phyloP scores from a whole-genome alignment of 2,888 invertebrate species.

The Nesidiocoris tenuis region DNA sequence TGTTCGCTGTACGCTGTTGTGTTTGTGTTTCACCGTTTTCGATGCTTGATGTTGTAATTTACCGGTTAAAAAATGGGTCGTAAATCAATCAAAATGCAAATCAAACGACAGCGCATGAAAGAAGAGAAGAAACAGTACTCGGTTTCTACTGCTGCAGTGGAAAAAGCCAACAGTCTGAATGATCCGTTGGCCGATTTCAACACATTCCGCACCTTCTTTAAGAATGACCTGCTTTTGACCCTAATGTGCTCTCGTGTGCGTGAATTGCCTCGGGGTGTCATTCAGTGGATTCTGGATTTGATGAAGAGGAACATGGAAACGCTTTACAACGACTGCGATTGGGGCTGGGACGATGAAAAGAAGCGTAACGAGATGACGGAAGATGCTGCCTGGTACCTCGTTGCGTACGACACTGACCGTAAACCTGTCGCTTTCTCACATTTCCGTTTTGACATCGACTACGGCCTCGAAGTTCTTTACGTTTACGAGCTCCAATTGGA shows the following conservation, averaged over 20 bases:
- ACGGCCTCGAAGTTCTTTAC: slow-evolving; percentile 73
- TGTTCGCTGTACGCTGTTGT: no score
- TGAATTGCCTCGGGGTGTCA: slow-evolving; percentile 26
- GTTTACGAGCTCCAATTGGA: slow-evolving; percentile 88
- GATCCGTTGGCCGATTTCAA: slow-evolving; percentile 45
- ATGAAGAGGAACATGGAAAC: slow-evolving; percentile 77
- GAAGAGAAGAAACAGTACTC: slow-evolving; percentile 46
- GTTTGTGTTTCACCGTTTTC: no score
- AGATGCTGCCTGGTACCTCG: slow-evolving; percentile 70
- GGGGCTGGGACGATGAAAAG: slow-evolving; percentile 76
- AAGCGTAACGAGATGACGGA: slow-evolving; percentile 74
- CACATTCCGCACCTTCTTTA: slow-evolving; percentile 35
- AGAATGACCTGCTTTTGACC: slow-evolving; percentile 24
- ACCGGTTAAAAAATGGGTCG: no score
- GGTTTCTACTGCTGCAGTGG: slow-evolving; percentile 34
- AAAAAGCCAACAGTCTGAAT: slow-evolving; percentile 45
- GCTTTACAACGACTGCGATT: slow-evolving; percentile 73
- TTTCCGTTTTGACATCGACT: slow-evolving; percentile 81
- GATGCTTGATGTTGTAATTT: no score
- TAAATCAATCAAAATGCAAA: slow-evolving; percentile 38
- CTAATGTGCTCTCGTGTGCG: slow-evolving; percentile 43
- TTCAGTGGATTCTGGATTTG: slow-evolving; percentile 70
- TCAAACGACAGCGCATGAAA: slow-evolving; percentile 42
- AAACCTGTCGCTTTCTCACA: slow-evolving; percentile 72
- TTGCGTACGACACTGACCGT: slow-evolving; percentile 56